Base-by-base conservation (phyloP, 2,888 invertebrate species). In the Zygogramma bicolorata region DNA sequence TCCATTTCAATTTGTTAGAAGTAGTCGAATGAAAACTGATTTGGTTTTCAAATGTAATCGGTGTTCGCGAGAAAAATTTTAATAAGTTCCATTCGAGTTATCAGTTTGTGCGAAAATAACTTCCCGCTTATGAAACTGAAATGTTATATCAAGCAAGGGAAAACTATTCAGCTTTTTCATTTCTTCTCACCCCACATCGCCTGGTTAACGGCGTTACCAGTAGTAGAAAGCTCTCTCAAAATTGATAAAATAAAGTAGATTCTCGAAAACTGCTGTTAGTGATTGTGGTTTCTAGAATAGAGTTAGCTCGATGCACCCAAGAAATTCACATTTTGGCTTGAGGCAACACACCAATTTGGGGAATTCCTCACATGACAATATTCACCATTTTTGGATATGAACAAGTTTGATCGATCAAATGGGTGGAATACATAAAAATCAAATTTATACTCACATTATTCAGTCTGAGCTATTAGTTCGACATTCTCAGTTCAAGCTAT, bases 231-330 rank as follows among this genome's bases (percentile, higher is more conserved):
- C 61, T 38, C 38, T 22, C n/a, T 40, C 20, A n/a, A 38, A 61
- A 61, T 61, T 61, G 61, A 31, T 22, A 20, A 40, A 61, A 61
- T 61, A 22, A 34, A 61, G 61, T 40, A 61, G 61, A 61, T 61
- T 6, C 61, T 38, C 31, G 34, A 22, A 40, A 34, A 61, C 40
- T 40, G 61, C 38, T 34, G 61, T 61, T 22, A 38, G 38, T 61
- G 61, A 61, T 61, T 61, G 61, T 40, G 61, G 38, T 61, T 38
- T 61, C 61, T 34, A 40, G 13, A 40, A 61, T 22, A 61, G 61
- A 61, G 20, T 40, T 38, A 20, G 38, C 38, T n/a, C 27, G 53
- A 27, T 15, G 13, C 5, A 7, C 27, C 25, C 6, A n/a, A 53
- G 13, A 13, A 25, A 25, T 53, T 53, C n/a, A 53, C 53, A 27